Evolutionary conservation across 2,888 invertebrate genomes (phyloP).

Genomic region (Hemithea aestivaria): DNA sequence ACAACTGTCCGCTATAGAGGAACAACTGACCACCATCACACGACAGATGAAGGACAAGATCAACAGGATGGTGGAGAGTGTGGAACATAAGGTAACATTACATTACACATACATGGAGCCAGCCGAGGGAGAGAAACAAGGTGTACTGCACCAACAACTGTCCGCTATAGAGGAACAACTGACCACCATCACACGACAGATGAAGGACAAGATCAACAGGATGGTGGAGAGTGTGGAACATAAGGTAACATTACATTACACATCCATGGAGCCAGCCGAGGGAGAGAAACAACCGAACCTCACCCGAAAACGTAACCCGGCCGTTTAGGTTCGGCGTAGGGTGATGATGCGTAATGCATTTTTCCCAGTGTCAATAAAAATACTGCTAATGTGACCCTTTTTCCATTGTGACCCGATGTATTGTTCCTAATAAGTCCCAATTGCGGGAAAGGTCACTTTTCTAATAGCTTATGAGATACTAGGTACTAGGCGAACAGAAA

Average conservation of each 20-base stretch:
- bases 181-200: slow-evolving; percentile 91
- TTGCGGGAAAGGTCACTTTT: too few relatives aligned
- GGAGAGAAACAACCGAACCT: slow-evolving; percentile 82
- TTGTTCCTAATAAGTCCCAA: too few relatives aligned
- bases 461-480: too few relatives aligned
- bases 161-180: slow-evolving; percentile 94
- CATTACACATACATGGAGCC: slow-evolving; percentile 80
- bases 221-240: slow-evolving; percentile 98
- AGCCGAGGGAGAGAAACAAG: slow-evolving; percentile 82
- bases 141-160: slow-evolving; percentile 87
- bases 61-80: slow-evolving; percentile 96
- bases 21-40: slow-evolving; percentile 91
- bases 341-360: too few relatives aligned
- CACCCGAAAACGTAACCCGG: too few relatives aligned
- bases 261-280: slow-evolving; percentile 81
- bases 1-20: slow-evolving; percentile 91
- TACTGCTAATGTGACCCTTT: too few relatives aligned
- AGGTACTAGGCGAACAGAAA: too few relatives aligned
- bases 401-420: too few relatives aligned
- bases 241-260: slow-evolving; percentile 81
- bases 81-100: slow-evolving; percentile 88
- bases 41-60: slow-evolving; percentile 98
- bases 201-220: slow-evolving; percentile 96
- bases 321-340: too few relatives aligned
- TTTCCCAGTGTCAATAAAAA: too few relatives aligned